phyloP scores from a whole-genome alignment of 1,140 invertebrate genomes.

The Hormaphis cornu region DNA sequence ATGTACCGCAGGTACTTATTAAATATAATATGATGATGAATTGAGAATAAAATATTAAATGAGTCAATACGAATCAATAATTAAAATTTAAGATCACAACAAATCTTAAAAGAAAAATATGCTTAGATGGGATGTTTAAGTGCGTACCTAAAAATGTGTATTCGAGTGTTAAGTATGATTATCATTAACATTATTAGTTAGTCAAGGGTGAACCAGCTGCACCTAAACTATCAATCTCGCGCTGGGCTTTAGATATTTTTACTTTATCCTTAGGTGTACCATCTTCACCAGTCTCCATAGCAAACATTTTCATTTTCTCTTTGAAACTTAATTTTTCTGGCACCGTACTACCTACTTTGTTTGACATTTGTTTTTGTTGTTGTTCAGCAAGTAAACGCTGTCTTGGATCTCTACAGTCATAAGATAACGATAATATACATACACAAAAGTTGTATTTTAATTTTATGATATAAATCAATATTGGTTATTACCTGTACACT shows the following conservation, averaged over 20 bases:
- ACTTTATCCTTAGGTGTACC: slow-evolving; percentile 82
- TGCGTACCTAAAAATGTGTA: neutral
- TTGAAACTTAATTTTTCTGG: slow-evolving; percentile 87
- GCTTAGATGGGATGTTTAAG: slow-evolving; percentile 20
- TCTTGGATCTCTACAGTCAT: slow-evolving; percentile 62
- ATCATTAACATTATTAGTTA: slow-evolving; percentile 15
- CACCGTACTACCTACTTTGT: slow-evolving; percentile 53
- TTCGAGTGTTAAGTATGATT: neutral
- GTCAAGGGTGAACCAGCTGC: slow-evolving; percentile 42
- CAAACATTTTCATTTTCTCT: slow-evolving; percentile 97
- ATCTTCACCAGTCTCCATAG: slow-evolving; percentile 78
- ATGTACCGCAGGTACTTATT: slow-evolving; percentile 11
- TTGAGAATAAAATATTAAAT: neutral
- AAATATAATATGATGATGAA: slow-evolving; percentile 16
- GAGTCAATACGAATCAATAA: neutral
- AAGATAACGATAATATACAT: neutral
- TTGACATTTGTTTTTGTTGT: slow-evolving; percentile 56
- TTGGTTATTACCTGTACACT: slow-evolving; percentile 63
- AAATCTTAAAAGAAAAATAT: slow-evolving; percentile 16
- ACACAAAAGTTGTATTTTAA: neutral
- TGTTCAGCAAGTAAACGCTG: slow-evolving; percentile 66
- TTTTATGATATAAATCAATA: neutral
- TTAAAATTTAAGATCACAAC: neutral
- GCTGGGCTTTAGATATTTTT: slow-evolving; percentile 83
- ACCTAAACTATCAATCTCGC: slow-evolving; percentile 71